Conservation (phyloP, 2,888 invertebrate genomes). For the Ommatoiulus sabulosus region DNA sequence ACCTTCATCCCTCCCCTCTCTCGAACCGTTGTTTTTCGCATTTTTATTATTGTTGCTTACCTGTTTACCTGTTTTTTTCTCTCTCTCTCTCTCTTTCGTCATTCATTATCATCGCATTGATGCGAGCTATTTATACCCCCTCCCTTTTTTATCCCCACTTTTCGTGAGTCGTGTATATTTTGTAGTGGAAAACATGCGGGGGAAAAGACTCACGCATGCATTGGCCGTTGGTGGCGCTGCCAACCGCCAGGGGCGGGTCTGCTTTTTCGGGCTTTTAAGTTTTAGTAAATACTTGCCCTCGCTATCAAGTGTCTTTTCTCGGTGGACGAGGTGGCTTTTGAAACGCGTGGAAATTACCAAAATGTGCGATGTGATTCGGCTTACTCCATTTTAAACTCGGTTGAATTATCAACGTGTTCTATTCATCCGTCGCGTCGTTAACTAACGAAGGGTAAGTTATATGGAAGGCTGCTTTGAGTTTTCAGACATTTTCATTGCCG, state of each 20-base stretch:
- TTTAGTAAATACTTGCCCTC: neutral
- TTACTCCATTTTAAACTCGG: neutral
- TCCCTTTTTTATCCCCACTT: neutral
- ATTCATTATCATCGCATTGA: neutral
- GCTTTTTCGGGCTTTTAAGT: neutral
- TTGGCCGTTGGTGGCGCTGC: neutral
- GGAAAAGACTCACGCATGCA: neutral
- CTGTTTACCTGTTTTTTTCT: constrained; percentile 22
- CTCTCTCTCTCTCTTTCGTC: neutral
- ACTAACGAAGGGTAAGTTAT: neutral
- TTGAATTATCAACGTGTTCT: neutral
- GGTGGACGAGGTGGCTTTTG: neutral
- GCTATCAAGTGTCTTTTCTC: neutral
- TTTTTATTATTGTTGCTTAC: constrained; percentile 39
- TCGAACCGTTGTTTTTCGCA: constrained; percentile 8
- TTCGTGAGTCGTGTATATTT: neutral
- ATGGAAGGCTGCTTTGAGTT: neutral
- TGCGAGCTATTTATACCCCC: constrained; percentile 23
- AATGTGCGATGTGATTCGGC: neutral
- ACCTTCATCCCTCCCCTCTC: constrained; percentile 22
- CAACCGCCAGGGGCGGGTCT: neutral
- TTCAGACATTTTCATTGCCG: no score
- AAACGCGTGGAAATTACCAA: constrained; percentile 23
- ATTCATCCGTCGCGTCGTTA: neutral
- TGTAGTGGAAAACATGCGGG: neutral